Evolutionary conservation across 2,888 invertebrate species (phyloP).

Genomic region (Leucoma salicis): DNA sequence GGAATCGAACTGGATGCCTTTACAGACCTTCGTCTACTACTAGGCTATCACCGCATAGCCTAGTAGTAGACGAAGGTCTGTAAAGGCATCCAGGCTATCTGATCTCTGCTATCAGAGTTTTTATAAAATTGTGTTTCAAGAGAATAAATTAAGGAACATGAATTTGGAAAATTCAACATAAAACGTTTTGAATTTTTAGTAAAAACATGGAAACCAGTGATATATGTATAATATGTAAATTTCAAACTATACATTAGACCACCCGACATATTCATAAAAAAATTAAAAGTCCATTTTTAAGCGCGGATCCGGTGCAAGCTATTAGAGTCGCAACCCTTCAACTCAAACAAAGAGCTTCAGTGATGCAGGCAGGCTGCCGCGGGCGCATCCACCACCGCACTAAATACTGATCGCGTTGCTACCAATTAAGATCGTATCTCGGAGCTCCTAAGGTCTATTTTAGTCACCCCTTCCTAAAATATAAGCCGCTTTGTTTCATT

Average conservation of each 20-base stretch:
- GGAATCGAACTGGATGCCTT: no score
- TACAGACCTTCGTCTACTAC: no score
- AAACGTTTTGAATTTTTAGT: no score
- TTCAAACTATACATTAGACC: constrained; percentile 49
- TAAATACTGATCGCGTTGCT: constrained; percentile 56
- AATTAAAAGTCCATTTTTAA: constrained; percentile 79
- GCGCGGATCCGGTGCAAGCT: constrained; percentile 76
- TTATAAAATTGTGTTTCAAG: no score
- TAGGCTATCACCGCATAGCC: no score
- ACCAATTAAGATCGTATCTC: constrained; percentile 75
- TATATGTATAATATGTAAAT: constrained; percentile 39
- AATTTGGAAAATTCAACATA: no score
- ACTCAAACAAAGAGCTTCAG: constrained; percentile 77
- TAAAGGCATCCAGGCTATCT: no score
- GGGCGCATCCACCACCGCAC: constrained; percentile 55
- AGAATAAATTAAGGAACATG: no score
- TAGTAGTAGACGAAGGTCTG: no score
- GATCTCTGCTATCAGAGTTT: no score
- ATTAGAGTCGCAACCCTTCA: constrained; percentile 78
- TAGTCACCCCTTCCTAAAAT: constrained; percentile 41
- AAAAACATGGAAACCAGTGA: no score
- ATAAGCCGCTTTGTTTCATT: constrained; percentile 72
- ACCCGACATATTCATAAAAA: constrained; percentile 67
- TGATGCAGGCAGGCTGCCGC: constrained; percentile 66
- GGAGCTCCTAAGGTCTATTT: constrained; percentile 59